Evolutionary conservation across 2,113 vertebrate species (phyloP).

Genomic region (Mobula hypostoma): DNA sequence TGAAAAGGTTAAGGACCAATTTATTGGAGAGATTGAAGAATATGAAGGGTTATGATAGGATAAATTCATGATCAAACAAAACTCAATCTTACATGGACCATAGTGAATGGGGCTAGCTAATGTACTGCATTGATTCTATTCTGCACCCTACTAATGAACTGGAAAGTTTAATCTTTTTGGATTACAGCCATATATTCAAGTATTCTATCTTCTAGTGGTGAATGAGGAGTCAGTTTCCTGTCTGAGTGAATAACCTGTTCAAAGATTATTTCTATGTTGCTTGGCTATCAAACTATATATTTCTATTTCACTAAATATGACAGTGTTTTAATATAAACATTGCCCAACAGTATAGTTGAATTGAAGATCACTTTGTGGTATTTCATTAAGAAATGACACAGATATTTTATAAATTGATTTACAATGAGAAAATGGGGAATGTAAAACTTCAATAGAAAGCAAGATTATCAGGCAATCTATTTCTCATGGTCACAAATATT

Average conservation of each 20-base stretch:
- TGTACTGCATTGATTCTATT: neutral
- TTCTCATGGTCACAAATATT: neutral
- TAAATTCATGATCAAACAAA: neutral
- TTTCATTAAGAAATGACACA: neutral
- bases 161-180: neutral
- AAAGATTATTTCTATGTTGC: neutral
- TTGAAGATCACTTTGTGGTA: neutral
- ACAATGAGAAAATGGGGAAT: neutral
- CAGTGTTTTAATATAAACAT: neutral
- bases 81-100: neutral
- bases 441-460: too few species aligned
- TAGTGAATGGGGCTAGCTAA: neutral
- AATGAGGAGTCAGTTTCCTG: neutral
- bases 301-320: neutral
- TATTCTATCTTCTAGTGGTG: neutral
- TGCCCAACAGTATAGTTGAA: neutral
- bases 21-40: neutral
- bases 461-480: neutral
- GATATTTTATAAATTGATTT: neutral
- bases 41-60: too few species aligned
- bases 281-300: neutral
- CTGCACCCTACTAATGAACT: neutral
- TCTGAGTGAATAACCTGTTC: neutral
- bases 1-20: neutral
- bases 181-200: neutral